These are phyloP conservation scores for Sussaba pulchella DNA, from an alignment of 2,888 invertebrate genomes.

Conservation along the genomic window DNA sequence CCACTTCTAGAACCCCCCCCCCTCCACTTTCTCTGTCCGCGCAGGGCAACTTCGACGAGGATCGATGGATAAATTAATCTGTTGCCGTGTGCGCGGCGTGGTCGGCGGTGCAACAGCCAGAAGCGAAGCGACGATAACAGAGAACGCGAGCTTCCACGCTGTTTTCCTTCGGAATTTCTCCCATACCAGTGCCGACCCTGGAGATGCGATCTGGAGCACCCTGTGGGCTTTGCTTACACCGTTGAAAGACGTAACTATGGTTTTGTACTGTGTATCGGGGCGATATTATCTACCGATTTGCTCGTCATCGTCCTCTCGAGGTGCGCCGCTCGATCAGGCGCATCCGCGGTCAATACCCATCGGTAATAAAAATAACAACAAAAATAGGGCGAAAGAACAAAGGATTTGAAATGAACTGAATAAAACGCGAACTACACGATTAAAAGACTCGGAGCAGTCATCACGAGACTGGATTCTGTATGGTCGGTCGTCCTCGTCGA, in stretches of 20 bases:
- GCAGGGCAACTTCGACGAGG: constrained; percentile 31
- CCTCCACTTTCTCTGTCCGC: not conserved
- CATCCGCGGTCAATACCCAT: no score
- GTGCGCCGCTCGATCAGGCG: not conserved
- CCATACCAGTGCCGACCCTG: constrained; percentile 8
- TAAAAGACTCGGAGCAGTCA: constrained; percentile 12
- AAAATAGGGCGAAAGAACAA: not conserved
- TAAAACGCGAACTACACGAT: not conserved
- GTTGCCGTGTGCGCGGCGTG: constrained; percentile 28
- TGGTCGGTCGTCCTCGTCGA: constrained; percentile 36
- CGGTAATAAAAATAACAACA: no score
- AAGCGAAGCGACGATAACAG: constrained; percentile 34
- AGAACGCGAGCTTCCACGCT: constrained; percentile 9
- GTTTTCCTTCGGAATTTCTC: constrained; percentile 4
- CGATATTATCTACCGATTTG: constrained; percentile 25
- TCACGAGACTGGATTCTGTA: constrained; percentile 11
- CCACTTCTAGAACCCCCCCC: constrained; percentile 36
- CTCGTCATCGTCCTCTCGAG: constrained; percentile 7
- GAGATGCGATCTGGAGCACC: constrained; percentile 64
- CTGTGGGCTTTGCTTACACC: constrained; percentile 21
- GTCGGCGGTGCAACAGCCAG: constrained; percentile 9
- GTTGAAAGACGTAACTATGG: constrained; percentile 23
- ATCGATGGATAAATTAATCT: constrained; percentile 69
- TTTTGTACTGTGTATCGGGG: not conserved
- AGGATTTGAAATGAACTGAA: not conserved